These are phyloP conservation scores for Hippocampus mohnikei DNA, from an alignment of 2,113 vertebrate species.

Conservation along the genomic window DNA sequence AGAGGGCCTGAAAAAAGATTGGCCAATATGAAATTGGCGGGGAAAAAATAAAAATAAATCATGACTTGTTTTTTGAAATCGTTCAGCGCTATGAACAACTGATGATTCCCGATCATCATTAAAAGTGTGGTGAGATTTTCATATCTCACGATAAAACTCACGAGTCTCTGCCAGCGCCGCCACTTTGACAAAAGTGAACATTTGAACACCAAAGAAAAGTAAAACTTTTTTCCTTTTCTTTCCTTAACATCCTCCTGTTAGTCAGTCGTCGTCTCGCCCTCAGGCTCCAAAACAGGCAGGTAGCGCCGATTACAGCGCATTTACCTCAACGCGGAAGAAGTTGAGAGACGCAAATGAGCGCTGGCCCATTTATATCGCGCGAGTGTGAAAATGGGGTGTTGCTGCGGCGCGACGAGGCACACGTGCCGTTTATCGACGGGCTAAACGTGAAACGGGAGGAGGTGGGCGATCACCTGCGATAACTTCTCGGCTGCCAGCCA, in stretches of 20 bases:
- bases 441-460: constrained; percentile 48
- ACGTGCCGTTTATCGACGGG: constrained; percentile 63
- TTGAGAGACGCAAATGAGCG: constrained; percentile 68
- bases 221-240: constrained; percentile 15
- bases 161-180: constrained; percentile 43
- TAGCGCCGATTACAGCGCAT: constrained; percentile 62
- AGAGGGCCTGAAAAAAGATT: no score
- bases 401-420: constrained; percentile 45
- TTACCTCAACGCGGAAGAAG: constrained; percentile 59
- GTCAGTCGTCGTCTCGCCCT: constrained; percentile 68
- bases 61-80: no score
- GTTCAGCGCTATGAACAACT: not conserved
- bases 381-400: constrained; percentile 29
- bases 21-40: no score
- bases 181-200: constrained; percentile 58
- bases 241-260: constrained; percentile 18
- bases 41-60: no score
- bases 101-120: constrained; percentile 56
- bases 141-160: constrained; percentile 60
- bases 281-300: constrained; percentile 55
- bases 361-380: constrained; percentile 64
- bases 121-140: constrained; percentile 53
- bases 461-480: constrained; percentile 48
- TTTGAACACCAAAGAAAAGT: constrained; percentile 39
- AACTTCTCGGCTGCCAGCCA: constrained; percentile 61